A percentile compares a stretch with the other conserved stretches of the same genome.
These are phyloP conservation scores for Plemyria rubiginata DNA, from an alignment of 2,888 invertebrate genomes.

Conservation along the genomic window DNA sequence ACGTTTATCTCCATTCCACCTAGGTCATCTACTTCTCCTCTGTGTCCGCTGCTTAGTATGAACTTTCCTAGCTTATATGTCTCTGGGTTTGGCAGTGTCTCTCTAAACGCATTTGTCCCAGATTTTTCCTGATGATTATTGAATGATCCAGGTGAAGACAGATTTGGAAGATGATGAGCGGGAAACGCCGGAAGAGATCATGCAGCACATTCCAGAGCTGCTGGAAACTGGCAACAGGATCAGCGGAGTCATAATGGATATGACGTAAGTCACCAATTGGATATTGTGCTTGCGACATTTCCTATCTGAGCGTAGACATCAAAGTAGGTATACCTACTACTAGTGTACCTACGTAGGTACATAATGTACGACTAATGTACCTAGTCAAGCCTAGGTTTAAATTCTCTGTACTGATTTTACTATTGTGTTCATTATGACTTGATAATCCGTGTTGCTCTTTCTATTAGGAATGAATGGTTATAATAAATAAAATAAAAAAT, in stretches of 20 bases:
- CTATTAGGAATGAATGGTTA: too few species aligned
- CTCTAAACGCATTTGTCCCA: neutral
- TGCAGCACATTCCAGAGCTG: slow-evolving; percentile 60
- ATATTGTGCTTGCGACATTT: too few species aligned
- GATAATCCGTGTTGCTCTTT: too few species aligned
- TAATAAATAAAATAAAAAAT: too few species aligned
- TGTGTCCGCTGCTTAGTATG: neutral
- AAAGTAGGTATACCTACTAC: too few species aligned
- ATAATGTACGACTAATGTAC: too few species aligned
- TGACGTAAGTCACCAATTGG: slow-evolving; percentile 52
- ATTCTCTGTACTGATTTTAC: too few species aligned
- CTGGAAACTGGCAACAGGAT: slow-evolving; percentile 56
- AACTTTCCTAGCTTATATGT: too few species aligned
- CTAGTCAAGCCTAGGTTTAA: too few species aligned
- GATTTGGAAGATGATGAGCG: slow-evolving; percentile 53
- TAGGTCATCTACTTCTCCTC: neutral
- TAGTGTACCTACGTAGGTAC: too few species aligned
- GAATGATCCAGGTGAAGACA: slow-evolving; percentile 54
- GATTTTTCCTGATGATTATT: neutral
- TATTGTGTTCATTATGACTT: too few species aligned
- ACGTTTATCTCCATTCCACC: neutral
- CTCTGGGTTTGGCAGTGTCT: too few species aligned
- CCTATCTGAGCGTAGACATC: neutral
- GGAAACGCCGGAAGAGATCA: slow-evolving; percentile 55
- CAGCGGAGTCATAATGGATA: slow-evolving; percentile 64